Percentiles rank a stretch among this genome's conserved stretches.
phyloP scores from a whole-genome alignment of 2,797 vertebrate species.

The Chiroxiphia lanceolata region DNA sequence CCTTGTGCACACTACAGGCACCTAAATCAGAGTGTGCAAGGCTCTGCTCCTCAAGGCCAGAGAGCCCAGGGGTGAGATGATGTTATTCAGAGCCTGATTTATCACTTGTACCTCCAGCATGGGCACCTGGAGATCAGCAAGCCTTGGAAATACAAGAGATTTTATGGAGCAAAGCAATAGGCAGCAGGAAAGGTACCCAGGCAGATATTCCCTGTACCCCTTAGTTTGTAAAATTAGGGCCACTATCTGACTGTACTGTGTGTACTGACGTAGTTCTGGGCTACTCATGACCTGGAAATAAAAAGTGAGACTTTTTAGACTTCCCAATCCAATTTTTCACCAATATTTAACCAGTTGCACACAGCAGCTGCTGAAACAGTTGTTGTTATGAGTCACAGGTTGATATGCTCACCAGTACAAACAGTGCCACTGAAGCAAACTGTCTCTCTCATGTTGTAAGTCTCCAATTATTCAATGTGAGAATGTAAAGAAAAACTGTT shows the following conservation, averaged over 20 bases:
- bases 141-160: background rate
- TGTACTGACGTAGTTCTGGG: accelerated
- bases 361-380: background rate
- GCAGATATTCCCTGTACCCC: background rate
- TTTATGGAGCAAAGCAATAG: background rate
- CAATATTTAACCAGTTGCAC: background rate
- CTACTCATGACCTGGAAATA: background rate
- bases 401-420: background rate
- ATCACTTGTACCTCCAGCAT: background rate
- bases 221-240: background rate
- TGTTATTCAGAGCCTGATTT: background rate
- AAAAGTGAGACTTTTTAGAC: background rate
- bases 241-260: accelerated
- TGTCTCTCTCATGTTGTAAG: background rate
- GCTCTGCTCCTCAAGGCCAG: background rate
- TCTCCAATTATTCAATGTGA: accelerated
- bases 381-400: background rate
- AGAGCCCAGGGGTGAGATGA: background rate
- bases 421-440: background rate
- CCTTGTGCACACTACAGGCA: background rate
- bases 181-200: background rate
- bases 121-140: background rate
- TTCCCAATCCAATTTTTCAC: background rate
- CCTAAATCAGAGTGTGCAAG: background rate
- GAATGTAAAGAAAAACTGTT: background rate